These are phyloP conservation scores for Dasyurus viverrinus DNA, from an alignment of 2,113 vertebrate species.

Conservation along the genomic window DNA sequence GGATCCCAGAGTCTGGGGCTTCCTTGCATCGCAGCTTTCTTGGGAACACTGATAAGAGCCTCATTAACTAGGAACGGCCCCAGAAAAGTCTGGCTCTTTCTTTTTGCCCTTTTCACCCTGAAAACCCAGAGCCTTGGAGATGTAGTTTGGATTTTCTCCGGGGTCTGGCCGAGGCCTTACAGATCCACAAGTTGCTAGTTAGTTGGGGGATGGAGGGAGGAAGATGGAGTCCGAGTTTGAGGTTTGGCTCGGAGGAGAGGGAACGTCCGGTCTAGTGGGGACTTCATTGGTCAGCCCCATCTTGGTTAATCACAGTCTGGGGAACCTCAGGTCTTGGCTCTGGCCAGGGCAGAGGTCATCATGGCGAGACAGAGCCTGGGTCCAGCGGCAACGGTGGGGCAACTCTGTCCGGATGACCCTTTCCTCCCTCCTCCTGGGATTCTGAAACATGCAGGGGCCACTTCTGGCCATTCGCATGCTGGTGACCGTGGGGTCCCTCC, in stretches of 20 bases:
- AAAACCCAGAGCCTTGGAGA: background rate
- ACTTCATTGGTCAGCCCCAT: slow-evolving; percentile 48
- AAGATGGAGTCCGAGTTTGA: background rate
- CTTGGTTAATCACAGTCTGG: background rate
- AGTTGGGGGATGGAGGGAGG: background rate
- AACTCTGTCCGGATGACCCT: background rate
- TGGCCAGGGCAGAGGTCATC: background rate
- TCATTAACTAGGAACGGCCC: background rate
- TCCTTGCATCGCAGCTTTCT: background rate
- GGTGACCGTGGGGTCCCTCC: slow-evolving; percentile 11
- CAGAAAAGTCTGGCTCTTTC: background rate
- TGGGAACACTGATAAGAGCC: background rate
- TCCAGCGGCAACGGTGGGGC: background rate
- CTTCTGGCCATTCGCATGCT: background rate
- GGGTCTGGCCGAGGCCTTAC: slow-evolving; percentile 30
- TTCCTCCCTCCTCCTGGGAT: background rate
- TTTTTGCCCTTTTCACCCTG: slow-evolving; percentile 44
- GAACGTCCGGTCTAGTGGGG: background rate
- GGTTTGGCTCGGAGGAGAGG: background rate
- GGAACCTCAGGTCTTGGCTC: slow-evolving; percentile 38
- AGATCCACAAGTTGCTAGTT: background rate
- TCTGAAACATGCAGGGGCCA: background rate
- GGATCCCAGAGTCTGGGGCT: background rate
- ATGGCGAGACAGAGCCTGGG: background rate
- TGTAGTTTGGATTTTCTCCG: background rate